Conservation (phyloP, 2,113 vertebrate species). For the Tenrec ecaudatus region DNA sequence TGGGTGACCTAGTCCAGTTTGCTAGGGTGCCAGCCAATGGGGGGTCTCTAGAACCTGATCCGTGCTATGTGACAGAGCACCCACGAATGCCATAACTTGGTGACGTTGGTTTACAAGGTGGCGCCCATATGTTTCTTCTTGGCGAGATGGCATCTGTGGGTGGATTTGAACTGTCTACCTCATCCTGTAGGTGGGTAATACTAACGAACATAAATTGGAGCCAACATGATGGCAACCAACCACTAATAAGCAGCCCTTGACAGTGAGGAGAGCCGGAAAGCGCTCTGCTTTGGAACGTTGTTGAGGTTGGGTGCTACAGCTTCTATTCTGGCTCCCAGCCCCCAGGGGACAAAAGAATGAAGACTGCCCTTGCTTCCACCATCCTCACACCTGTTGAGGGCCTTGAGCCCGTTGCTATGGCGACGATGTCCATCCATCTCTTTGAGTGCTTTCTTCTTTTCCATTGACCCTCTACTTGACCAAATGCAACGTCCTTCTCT, state of each 20-base stretch:
- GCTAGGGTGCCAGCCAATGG: neutral
- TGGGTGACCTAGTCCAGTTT: neutral
- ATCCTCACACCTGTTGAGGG: no score
- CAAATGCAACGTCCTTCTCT: no score
- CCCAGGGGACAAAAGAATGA: no score
- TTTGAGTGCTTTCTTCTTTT: no score
- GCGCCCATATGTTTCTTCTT: rapidly evolving
- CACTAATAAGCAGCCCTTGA: neutral
- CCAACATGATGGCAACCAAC: neutral
- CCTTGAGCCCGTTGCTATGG: no score
- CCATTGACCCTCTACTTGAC: no score
- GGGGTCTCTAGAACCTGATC: neutral
- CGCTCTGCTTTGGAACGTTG: no score
- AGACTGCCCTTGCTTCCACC: no score
- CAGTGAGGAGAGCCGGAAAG: neutral
- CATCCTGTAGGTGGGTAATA: neutral
- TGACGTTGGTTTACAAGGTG: rapidly evolving
- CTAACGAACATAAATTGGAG: neutral
- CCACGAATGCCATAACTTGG: rapidly evolving
- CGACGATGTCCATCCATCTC: no score
- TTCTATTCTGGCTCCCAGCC: no score
- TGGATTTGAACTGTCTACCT: neutral
- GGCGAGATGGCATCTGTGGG: neutral
- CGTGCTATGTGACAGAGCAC: rapidly evolving
- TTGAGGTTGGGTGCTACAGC: no score